Evolutionary conservation across 2,888 invertebrate genomes (phyloP).

Genomic region (Sericinus montela): DNA sequence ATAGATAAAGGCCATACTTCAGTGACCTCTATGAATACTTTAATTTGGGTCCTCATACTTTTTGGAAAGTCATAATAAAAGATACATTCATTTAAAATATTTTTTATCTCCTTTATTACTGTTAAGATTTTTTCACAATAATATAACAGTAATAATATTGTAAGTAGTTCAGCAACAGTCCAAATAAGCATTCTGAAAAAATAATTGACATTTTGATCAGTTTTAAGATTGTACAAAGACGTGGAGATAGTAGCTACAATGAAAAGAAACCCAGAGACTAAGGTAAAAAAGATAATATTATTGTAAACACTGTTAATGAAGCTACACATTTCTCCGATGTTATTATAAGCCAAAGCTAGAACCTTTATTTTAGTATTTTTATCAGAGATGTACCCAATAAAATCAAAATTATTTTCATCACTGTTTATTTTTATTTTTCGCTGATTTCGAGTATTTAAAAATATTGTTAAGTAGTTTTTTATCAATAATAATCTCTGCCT

Average conservation of each 20-base stretch:
- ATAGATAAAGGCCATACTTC: conserved; percentile 46
- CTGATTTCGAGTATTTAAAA: conserved; percentile 34
- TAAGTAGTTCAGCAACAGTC: conserved; percentile 38
- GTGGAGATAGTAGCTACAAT: conserved; percentile 48
- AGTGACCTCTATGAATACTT: conserved; percentile 55
- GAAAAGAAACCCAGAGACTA: conserved; percentile 43
- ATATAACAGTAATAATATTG: conserved; percentile 41
- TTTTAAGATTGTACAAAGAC: conserved; percentile 34
- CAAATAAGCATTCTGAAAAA: conserved; percentile 35
- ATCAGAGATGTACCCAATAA: conserved; percentile 36
- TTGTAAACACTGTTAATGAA: conserved; percentile 46
- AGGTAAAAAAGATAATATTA: conserved; percentile 49
- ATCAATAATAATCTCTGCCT: conserved; percentile 36
- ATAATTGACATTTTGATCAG: conserved; percentile 11
- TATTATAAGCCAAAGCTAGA: conserved; percentile 41
- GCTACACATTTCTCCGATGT: conserved; percentile 38
- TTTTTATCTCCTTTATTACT: conserved; percentile 42
- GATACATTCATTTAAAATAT: conserved; percentile 49
- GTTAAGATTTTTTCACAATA: conserved; percentile 43
- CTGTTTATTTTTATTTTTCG: conserved; percentile 14
- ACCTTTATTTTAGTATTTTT: conserved; percentile 45
- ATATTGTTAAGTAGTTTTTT: conserved; percentile 40
- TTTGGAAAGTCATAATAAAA: conserved; percentile 54
- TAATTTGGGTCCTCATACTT: conserved; percentile 48
- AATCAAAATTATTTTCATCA: conserved; percentile 29